phyloP scores from a whole-genome alignment of 2,888 invertebrate genomes.

The Callimorpha dominula region DNA sequence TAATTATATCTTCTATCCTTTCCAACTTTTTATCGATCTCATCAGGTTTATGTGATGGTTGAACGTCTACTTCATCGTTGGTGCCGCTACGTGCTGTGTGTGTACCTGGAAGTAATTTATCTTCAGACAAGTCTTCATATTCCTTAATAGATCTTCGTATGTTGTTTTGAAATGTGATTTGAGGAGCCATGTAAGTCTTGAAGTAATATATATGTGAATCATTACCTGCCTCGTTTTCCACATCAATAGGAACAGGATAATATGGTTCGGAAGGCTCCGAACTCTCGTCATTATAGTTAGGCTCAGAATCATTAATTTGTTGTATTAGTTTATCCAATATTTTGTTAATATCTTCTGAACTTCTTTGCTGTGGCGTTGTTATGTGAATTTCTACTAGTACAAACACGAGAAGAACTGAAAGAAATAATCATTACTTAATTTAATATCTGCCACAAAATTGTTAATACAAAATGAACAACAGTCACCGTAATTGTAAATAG shows the following conservation, averaged over 20 bases:
- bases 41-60: constrained; percentile 12
- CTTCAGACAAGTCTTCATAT: constrained; percentile 17
- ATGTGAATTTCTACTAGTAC: constrained; percentile 19
- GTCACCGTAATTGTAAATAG: background rate
- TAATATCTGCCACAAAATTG: background rate
- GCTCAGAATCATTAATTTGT: constrained; percentile 38
- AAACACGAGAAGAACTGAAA: constrained; percentile 34
- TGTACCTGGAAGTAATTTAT: constrained; percentile 22
- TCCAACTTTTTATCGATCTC: constrained; percentile 15
- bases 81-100: constrained; percentile 13
- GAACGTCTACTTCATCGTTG: constrained; percentile 10
- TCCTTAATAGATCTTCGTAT: constrained; percentile 21
- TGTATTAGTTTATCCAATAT: constrained; percentile 53
- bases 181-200: constrained; percentile 36
- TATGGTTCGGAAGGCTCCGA: background rate
- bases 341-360: constrained; percentile 47
- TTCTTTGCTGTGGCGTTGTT: constrained; percentile 24
- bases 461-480: background rate
- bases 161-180: constrained; percentile 27
- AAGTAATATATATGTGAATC: constrained; percentile 57
- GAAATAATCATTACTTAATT: constrained; percentile 10
- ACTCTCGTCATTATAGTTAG: constrained; percentile 2
- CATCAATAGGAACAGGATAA: constrained; percentile 14
- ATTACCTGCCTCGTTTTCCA: constrained; percentile 27
- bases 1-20: constrained; percentile 22